These are phyloP conservation scores for Tribolium freemani DNA, from an alignment of 2,888 invertebrate species.

Conservation along the genomic window DNA sequence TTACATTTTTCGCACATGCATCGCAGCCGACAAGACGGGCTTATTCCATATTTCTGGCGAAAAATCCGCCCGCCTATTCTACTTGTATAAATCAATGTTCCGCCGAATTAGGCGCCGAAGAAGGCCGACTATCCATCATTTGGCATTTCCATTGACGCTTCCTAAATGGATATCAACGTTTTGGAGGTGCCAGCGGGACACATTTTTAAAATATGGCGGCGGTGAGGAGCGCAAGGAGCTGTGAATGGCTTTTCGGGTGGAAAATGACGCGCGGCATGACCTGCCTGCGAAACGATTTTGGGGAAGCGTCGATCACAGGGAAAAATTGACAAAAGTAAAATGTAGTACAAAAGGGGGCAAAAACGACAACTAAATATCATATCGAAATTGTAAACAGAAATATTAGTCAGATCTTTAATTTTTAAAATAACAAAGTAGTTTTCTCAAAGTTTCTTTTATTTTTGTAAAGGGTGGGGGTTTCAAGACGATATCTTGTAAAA, in stretches of 20 bases:
- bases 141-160: constrained; percentile 37
- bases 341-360: background rate
- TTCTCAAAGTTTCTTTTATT: too few species aligned
- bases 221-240: background rate
- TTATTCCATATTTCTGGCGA: constrained; percentile 41
- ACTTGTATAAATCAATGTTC: constrained; percentile 41
- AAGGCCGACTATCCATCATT: constrained; percentile 37
- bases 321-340: background rate
- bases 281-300: background rate
- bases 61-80: constrained; percentile 31
- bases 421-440: too few species aligned
- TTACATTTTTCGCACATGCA: constrained; percentile 59
- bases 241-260: background rate
- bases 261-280: background rate
- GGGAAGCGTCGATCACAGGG: background rate
- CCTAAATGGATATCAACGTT: constrained; percentile 43
- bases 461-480: too few species aligned
- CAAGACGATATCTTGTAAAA: too few species aligned
- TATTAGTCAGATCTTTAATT: too few species aligned
- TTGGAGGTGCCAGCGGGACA: background rate
- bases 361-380: too few species aligned
- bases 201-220: background rate
- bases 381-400: too few species aligned
- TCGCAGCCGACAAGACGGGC: constrained; percentile 48
- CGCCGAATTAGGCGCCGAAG: constrained; percentile 26